These are phyloP conservation scores for Esox niger DNA, from an alignment of 2,113 vertebrate species.

Conservation along the genomic window DNA sequence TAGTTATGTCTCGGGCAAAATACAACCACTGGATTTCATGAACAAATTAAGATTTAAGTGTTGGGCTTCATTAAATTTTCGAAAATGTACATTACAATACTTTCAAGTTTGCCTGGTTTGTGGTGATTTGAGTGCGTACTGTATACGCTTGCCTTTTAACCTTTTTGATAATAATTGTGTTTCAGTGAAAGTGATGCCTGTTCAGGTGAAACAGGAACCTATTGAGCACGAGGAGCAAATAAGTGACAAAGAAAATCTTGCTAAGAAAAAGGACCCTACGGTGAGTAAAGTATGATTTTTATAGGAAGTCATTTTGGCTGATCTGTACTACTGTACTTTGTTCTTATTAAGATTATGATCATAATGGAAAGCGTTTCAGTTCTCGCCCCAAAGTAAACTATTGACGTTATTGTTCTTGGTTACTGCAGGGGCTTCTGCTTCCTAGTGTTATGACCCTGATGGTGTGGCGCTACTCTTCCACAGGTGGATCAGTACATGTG, in stretches of 20 bases:
- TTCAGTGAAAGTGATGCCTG: slow-evolving; percentile 76
- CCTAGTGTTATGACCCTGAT: background rate
- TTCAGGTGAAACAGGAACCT: slow-evolving; percentile 73
- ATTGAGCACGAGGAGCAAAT: slow-evolving; percentile 61
- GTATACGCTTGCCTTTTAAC: slow-evolving; percentile 3
- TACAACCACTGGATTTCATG: too few relatives aligned
- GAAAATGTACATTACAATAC: too few relatives aligned
- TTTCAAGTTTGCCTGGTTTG: too few relatives aligned
- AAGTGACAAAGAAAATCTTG: slow-evolving; percentile 70
- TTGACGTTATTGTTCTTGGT: background rate
- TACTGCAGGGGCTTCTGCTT: background rate
- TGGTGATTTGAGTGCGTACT: slow-evolving; percentile 1
- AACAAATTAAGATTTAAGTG: too few relatives aligned
- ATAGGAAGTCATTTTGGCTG: background rate
- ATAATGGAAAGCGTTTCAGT: background rate
- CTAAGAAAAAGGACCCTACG: slow-evolving; percentile 69
- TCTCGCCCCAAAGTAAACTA: too few relatives aligned
- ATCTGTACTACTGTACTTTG: too few relatives aligned
- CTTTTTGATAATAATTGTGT: slow-evolving; percentile 23
- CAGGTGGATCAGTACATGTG: slow-evolving; percentile 97
- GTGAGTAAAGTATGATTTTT: slow-evolving; percentile 67
- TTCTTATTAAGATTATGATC: background rate
- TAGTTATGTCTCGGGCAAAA: too few relatives aligned
- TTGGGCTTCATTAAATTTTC: too few relatives aligned
- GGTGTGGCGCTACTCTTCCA: background rate